Evolutionary conservation across 1,140 invertebrate species (phyloP).

Genomic region (Monochamus saltuarius): DNA sequence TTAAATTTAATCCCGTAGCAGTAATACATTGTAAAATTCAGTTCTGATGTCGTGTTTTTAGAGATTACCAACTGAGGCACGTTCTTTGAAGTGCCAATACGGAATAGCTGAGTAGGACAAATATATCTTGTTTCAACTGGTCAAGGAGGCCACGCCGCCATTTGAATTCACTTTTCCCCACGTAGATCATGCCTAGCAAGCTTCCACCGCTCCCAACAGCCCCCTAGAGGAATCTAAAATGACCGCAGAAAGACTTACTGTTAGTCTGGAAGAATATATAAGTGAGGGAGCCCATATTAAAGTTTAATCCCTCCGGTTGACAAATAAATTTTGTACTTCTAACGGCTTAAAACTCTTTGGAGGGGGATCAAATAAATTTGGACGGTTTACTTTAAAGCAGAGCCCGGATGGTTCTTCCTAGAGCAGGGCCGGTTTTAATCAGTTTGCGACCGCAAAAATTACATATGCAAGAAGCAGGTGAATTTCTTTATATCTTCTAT

Average conservation of each 20-base stretch:
- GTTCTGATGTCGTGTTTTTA: conserved; percentile 8
- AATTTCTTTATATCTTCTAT: too few relatives aligned
- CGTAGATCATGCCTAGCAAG: conserved; percentile 36
- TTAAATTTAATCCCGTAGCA: conserved; percentile 14
- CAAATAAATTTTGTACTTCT: neutral
- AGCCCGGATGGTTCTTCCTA: too few relatives aligned
- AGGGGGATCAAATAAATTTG: too few relatives aligned
- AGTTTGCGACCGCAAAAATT: too few relatives aligned
- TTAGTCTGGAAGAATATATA: conserved; percentile 20
- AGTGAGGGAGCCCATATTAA: conserved; percentile 23
- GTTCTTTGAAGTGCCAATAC: conserved; percentile 25
- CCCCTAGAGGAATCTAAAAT: conserved; percentile 40
- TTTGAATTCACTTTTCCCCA: conserved; percentile 42
- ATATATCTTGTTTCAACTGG: conserved; percentile 25
- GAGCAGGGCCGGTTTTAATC: too few relatives aligned
- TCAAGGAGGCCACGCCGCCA: conserved; percentile 25
- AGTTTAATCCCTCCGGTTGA: conserved; percentile 23
- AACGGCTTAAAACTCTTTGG: too few relatives aligned
- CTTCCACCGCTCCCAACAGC: conserved; percentile 28
- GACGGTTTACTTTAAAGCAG: too few relatives aligned
- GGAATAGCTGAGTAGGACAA: conserved; percentile 27
- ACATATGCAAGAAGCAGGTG: too few relatives aligned
- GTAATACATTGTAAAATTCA: conserved; percentile 7
- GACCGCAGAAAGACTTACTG: conserved; percentile 34
- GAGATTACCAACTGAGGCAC: conserved; percentile 17